Conservation (phyloP, 1,140 invertebrate genomes). For the Meloidogyne chitwoodi region DNA sequence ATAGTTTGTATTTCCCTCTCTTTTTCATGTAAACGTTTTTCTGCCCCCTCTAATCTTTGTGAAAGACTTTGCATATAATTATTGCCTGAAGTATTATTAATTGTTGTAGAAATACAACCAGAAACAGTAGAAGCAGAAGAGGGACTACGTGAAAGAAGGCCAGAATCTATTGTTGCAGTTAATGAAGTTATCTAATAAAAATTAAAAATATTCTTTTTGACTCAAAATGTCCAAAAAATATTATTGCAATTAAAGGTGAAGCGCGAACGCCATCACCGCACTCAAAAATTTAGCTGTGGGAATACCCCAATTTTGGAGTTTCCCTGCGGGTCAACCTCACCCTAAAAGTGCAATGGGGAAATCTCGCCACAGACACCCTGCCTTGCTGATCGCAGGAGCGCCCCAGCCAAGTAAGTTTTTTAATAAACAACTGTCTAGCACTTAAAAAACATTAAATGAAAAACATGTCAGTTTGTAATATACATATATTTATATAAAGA, state of each 20-base stretch:
- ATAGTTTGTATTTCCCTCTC: constrained; percentile 39
- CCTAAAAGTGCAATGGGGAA: no score
- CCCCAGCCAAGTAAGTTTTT: no score
- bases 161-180: constrained; percentile 31
- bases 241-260: background rate
- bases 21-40: constrained; percentile 25
- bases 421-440: background rate
- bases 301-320: no score
- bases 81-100: background rate
- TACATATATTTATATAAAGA: background rate
- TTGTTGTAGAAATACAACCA: background rate
- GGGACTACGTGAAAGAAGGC: constrained; percentile 27
- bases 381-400: no score
- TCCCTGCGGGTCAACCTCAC: no score
- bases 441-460: background rate
- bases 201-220: background rate
- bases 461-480: background rate
- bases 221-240: no score
- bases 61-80: background rate
- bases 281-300: no score
- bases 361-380: no score
- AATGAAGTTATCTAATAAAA: constrained; percentile 12
- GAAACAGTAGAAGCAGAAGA: constrained; percentile 27
- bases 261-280: background rate
- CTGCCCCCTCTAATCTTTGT: constrained; percentile 31